These are phyloP conservation scores for Pinctada fucata DNA, from an alignment of 2,888 invertebrate species.

Conservation along the genomic window DNA sequence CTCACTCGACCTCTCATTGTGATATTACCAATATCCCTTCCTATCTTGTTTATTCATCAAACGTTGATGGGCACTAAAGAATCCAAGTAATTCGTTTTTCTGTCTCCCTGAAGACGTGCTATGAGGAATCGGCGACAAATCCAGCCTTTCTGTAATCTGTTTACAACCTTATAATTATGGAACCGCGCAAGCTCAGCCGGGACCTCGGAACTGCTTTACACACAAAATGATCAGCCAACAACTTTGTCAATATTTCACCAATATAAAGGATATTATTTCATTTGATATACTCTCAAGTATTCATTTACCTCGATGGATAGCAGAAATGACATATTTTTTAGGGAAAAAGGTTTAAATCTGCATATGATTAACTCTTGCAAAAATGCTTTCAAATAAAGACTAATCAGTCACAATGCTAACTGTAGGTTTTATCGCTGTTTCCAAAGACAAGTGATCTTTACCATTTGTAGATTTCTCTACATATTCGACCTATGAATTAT, in stretches of 20 bases:
- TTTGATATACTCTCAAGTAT: neutral
- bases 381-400: too few species aligned
- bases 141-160: neutral
- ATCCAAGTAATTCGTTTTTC: slow-evolving; percentile 2
- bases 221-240: neutral
- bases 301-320: neutral
- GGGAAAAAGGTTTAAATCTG: neutral
- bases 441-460: too few species aligned
- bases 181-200: neutral
- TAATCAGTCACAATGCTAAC: too few species aligned
- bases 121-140: neutral
- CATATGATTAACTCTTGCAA: too few species aligned
- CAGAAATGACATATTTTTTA: neutral
- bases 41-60: slow-evolving; percentile 1
- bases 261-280: neutral
- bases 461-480: too few species aligned
- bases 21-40: neutral
- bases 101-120: neutral
- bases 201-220: neutral
- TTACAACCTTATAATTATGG: slow-evolving; percentile 1
- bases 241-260: neutral
- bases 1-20: neutral
- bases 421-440: too few species aligned
- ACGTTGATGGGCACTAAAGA: slow-evolving; percentile 4
- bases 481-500: too few species aligned